phyloP scores from a whole-genome alignment of 1,140 invertebrate species.

The Sitodiplosis mosellana region DNA sequence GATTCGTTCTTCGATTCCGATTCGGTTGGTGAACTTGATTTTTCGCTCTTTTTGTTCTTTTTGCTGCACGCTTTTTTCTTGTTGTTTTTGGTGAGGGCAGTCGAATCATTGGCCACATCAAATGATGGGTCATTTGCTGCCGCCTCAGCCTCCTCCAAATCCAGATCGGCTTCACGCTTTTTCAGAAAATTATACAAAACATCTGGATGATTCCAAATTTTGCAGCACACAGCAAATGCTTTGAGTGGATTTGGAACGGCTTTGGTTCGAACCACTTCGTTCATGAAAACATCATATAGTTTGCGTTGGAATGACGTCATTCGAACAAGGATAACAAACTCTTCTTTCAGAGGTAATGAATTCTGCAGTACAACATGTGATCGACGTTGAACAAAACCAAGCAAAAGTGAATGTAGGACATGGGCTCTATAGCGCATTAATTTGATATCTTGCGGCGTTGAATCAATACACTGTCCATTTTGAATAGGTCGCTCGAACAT shows the following conservation, averaged over 20 bases:
- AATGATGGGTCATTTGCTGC: conserved; percentile 12
- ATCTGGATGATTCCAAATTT: conserved; percentile 99
- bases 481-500: conserved; percentile 93
- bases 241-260: conserved; percentile 89
- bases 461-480: conserved; percentile 87
- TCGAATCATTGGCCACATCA: conserved; percentile 25
- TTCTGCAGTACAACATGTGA: conserved; percentile 75
- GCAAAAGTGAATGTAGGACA: conserved; percentile 71
- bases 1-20: neutral
- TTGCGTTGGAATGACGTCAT: conserved; percentile 76
- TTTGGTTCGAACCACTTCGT: conserved; percentile 68
- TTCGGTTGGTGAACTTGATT: neutral
- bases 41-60: conserved; percentile 2
- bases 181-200: conserved; percentile 81
- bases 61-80: neutral
- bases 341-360: conserved; percentile 74
- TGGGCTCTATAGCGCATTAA: conserved; percentile 80
- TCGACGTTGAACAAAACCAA: conserved; percentile 83
- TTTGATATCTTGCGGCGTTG: conserved; percentile 72
- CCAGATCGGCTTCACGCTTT: conserved; percentile 73
- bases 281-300: conserved; percentile 80
- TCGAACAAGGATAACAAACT: conserved; percentile 74
- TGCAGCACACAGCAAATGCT: conserved; percentile 96
- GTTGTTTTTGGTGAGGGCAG: neutral
- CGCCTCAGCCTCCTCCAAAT: conserved; percentile 60